These are phyloP conservation scores for Leptopilina drosophilae DNA, from an alignment of 2,888 invertebrate species.

Conservation along the genomic window DNA sequence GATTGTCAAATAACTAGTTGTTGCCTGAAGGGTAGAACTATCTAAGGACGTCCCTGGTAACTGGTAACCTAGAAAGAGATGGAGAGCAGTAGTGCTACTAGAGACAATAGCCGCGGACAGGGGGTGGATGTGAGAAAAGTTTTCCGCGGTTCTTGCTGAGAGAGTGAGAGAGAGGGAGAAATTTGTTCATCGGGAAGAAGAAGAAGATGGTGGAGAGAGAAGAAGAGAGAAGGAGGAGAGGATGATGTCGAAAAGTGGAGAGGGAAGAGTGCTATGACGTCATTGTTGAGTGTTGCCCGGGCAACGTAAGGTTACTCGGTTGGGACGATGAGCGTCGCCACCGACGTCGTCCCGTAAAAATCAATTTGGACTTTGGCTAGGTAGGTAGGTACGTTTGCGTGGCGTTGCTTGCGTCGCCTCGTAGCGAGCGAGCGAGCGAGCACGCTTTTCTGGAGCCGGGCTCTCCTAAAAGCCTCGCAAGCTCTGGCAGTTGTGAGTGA, in stretches of 20 bases:
- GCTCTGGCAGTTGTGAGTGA: slow-evolving; percentile 70
- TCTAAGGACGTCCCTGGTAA: slow-evolving; percentile 35
- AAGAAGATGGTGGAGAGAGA: too few relatives aligned
- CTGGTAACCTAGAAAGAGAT: slow-evolving; percentile 40
- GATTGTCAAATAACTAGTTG: slow-evolving; percentile 23
- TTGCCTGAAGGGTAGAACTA: slow-evolving; percentile 20
- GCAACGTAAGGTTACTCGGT: slow-evolving; percentile 70
- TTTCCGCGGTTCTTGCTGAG: slow-evolving; percentile 38
- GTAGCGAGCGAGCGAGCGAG: slow-evolving; percentile 57
- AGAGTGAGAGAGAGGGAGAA: slow-evolving; percentile 30
- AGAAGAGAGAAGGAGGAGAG: slow-evolving; percentile 15
- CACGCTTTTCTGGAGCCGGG: slow-evolving; percentile 53
- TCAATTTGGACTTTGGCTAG: slow-evolving; percentile 75
- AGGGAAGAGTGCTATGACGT: slow-evolving; percentile 64
- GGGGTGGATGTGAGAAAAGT: slow-evolving; percentile 26
- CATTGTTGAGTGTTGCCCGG: slow-evolving; percentile 72
- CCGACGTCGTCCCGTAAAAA: slow-evolving; percentile 73
- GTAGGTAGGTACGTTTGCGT: slow-evolving; percentile 56
- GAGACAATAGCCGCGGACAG: slow-evolving; percentile 36
- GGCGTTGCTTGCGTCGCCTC: slow-evolving; percentile 49
- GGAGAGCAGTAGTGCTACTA: slow-evolving; percentile 35
- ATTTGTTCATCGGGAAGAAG: too few relatives aligned
- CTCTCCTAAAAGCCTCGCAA: slow-evolving; percentile 62
- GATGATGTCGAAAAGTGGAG: slow-evolving; percentile 39
- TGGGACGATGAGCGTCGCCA: slow-evolving; percentile 73